phyloP scores from a whole-genome alignment of 2,113 vertebrate species.

The Nettapus auritus region DNA sequence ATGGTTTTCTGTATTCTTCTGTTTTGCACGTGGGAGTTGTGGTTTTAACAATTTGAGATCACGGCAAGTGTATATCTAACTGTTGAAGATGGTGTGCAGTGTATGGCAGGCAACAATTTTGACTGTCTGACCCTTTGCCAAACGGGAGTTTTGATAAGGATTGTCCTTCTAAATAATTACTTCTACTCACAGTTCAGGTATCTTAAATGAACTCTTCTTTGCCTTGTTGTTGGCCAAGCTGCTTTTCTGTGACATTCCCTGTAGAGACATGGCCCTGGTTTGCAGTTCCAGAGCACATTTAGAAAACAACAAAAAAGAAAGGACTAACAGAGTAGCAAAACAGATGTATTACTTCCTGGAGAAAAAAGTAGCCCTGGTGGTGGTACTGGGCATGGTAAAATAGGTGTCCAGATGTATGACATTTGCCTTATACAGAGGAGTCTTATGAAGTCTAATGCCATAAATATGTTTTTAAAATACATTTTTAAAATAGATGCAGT shows the following conservation, averaged over 20 bases:
- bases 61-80: not conserved
- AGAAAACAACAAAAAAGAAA: not conserved
- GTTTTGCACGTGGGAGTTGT: not conserved
- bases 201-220: not conserved
- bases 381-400: not conserved
- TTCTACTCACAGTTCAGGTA: not conserved
- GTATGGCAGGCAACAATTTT: not conserved
- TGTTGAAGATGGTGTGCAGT: not conserved
- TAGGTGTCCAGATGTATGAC: not conserved
- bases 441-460: not conserved
- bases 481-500: not conserved
- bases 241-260: not conserved
- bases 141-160: not conserved
- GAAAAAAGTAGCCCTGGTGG: not conserved
- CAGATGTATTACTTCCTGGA: not conserved
- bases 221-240: not conserved
- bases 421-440: rapidly evolving
- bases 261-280: not conserved
- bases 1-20: not conserved
- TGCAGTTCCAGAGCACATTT: not conserved
- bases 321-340: not conserved
- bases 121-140: not conserved
- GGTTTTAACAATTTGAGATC: not conserved
- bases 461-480: not conserved
- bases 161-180: not conserved